These are phyloP conservation scores for Dioctria rufipes DNA, from an alignment of 2,888 invertebrate species.

Conservation along the genomic window DNA sequence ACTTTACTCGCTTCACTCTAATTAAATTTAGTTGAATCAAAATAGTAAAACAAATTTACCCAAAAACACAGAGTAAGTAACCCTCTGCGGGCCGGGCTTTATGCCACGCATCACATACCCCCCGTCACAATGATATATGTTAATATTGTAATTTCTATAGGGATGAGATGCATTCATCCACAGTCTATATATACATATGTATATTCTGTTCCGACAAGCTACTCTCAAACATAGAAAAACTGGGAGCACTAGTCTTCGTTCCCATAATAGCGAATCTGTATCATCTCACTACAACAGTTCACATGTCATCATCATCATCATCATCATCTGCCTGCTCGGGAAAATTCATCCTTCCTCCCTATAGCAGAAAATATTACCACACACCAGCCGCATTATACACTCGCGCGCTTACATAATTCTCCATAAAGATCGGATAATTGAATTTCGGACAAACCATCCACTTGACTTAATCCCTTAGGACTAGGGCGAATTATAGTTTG, in stretches of 20 bases:
- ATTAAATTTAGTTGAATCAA: constrained; percentile 46
- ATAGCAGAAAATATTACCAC: constrained; percentile 31
- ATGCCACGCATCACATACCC: constrained; percentile 3
- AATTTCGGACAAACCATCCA: constrained; percentile 60
- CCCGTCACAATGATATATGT: constrained; percentile 36
- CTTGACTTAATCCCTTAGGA: constrained; percentile 58
- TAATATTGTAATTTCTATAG: constrained; percentile 29
- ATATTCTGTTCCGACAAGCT: not conserved
- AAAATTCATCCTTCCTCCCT: constrained; percentile 6
- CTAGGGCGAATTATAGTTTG: constrained; percentile 42
- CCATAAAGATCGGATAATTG: constrained; percentile 59
- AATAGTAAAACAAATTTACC: constrained; percentile 35
- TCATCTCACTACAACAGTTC: not conserved
- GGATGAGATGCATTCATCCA: not conserved
- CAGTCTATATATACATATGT: not conserved
- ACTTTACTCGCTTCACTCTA: constrained; percentile 33
- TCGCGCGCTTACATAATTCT: constrained; percentile 53
- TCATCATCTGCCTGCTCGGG: not conserved
- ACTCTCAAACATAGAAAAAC: too few species aligned
- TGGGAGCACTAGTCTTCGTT: not conserved
- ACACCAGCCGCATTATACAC: constrained; percentile 50
- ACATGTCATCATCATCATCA: not conserved
- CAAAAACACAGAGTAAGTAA: constrained; percentile 34
- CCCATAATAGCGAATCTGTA: constrained; percentile 13
- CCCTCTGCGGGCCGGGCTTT: not conserved